These are phyloP conservation scores for Myotis myotis DNA, from an alignment of 2,797 vertebrate genomes.

Conservation along the genomic window DNA sequence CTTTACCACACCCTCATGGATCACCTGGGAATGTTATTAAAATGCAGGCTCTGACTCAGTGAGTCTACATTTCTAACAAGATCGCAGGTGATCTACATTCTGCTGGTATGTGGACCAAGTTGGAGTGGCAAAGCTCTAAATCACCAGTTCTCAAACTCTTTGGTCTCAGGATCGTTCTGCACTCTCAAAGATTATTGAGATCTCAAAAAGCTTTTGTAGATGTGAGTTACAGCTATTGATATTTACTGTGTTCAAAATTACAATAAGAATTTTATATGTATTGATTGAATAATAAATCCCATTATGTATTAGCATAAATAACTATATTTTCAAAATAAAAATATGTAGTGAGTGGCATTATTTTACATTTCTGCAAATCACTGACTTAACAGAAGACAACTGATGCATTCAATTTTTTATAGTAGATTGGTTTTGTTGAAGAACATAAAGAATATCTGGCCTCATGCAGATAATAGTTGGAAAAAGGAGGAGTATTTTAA, in stretches of 20 bases:
- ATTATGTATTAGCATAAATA: not conserved
- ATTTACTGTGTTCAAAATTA: slow-evolving; percentile 25
- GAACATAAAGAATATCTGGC: not conserved
- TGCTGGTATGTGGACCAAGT: not conserved
- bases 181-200: not conserved
- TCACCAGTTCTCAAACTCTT: not conserved
- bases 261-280: slow-evolving; percentile 8
- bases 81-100: not conserved
- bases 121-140: not conserved
- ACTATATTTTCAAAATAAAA: not conserved
- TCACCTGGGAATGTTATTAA: slow-evolving; percentile 38
- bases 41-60: not conserved
- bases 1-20: not conserved
- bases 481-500: not conserved
- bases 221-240: not conserved
- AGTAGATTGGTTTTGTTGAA: slow-evolving; percentile 13
- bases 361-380: slow-evolving; percentile 47
- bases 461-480: not conserved
- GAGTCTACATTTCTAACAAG: slow-evolving; percentile 37
- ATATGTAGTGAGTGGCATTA: not conserved
- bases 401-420: not conserved
- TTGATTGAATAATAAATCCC: not conserved
- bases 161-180: not conserved
- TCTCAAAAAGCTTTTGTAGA: not conserved
- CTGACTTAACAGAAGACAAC: slow-evolving; percentile 27